Evolutionary conservation across 2,888 invertebrate species (phyloP).

Genomic region (Carcina quercana): DNA sequence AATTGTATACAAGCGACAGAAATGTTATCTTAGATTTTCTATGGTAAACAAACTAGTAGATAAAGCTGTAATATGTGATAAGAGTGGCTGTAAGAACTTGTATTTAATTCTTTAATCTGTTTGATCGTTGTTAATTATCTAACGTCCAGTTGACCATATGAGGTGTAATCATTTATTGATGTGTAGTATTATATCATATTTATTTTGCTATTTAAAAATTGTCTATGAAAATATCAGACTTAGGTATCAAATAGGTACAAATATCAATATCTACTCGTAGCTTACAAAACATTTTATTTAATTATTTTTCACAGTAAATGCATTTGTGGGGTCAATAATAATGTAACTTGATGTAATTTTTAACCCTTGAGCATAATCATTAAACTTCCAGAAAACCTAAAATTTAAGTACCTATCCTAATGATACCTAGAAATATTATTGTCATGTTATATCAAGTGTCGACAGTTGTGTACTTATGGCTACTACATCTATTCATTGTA

Average conservation of each 20-base stretch:
- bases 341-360: constrained; percentile 41
- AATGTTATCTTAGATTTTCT: constrained; percentile 69
- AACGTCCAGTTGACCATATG: not conserved
- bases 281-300: constrained; percentile 40
- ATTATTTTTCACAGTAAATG: constrained; percentile 37
- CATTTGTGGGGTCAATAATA: constrained; percentile 49
- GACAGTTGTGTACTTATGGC: constrained; percentile 54
- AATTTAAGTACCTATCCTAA: constrained; percentile 41
- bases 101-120: constrained; percentile 35
- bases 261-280: constrained; percentile 30
- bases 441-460: constrained; percentile 24
- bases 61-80: constrained; percentile 69
- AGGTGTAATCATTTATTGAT: not conserved
- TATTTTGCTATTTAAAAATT: constrained; percentile 42
- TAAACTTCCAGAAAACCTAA: constrained; percentile 49
- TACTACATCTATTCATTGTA: constrained; percentile 51
- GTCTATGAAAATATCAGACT: constrained; percentile 24
- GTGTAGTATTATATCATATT: constrained; percentile 3
- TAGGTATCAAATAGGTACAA: constrained; percentile 65
- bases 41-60: constrained; percentile 62
- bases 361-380: constrained; percentile 31
- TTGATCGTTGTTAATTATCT: constrained; percentile 38
- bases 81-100: constrained; percentile 69
- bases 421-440: constrained; percentile 51
- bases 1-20: constrained; percentile 58